These are phyloP conservation scores for Aphodius sticticus DNA, from an alignment of 2,888 invertebrate genomes.

Conservation along the genomic window DNA sequence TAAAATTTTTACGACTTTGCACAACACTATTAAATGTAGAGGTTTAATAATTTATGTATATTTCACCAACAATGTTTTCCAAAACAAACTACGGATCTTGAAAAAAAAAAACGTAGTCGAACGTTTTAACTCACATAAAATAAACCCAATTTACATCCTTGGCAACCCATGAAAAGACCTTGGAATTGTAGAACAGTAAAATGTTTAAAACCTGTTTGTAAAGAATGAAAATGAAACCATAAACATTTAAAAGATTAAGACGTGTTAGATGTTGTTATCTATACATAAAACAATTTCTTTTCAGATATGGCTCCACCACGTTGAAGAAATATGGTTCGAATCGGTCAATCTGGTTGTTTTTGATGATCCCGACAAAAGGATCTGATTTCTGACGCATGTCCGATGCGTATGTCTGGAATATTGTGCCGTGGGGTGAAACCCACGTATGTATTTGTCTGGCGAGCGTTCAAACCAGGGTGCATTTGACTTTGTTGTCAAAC, in stretches of 20 bases:
- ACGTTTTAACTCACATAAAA: too few species aligned
- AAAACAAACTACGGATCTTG: too few species aligned
- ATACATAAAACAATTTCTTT: conserved; percentile 30
- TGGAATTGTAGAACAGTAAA: too few species aligned
- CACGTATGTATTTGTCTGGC: conserved; percentile 39
- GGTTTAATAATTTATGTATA: too few species aligned
- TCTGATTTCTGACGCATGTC: background rate
- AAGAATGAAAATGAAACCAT: too few species aligned
- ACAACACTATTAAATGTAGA: too few species aligned
- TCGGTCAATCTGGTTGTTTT: background rate
- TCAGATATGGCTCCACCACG: conserved; percentile 55
- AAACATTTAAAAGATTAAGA: conserved; percentile 15
- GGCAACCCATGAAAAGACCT: too few species aligned
- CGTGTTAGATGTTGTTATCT: conserved; percentile 26
- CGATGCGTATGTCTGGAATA: conserved; percentile 38
- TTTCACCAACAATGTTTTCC: too few species aligned
- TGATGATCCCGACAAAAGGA: background rate
- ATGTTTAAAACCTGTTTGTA: too few species aligned
- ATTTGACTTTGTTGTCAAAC: background rate
- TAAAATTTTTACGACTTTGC: too few species aligned
- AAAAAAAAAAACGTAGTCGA: too few species aligned
- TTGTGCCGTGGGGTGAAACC: conserved; percentile 53
- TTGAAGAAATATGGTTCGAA: conserved; percentile 43
- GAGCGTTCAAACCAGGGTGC: background rate
- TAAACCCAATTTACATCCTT: too few species aligned